Percentiles rank a stretch among this genome's conserved stretches.
Evolutionary conservation across 2,113 vertebrate species (phyloP).

Genomic region (Psittacara wagleri): DNA sequence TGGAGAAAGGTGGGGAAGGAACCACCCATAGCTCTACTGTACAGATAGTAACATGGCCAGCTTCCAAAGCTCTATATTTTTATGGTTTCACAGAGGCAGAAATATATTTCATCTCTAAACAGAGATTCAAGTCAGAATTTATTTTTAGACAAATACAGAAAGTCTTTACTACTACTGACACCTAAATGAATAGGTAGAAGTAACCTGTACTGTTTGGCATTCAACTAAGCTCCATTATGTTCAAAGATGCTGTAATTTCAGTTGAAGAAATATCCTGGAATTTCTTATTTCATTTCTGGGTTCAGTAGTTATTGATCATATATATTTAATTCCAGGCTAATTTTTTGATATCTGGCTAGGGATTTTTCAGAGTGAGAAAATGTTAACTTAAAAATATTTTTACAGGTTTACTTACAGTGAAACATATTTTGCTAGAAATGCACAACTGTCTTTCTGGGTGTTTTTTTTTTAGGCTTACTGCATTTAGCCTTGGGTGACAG

Average conservation of each 20-base stretch:
- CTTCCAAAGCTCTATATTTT: neutral
- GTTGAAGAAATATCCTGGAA: neutral
- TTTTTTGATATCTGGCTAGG: neutral
- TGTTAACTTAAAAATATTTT: neutral
- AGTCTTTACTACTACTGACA: neutral
- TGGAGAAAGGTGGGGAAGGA: neutral
- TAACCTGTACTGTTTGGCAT: neutral
- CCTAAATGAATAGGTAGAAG: neutral
- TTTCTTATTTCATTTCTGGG: neutral
- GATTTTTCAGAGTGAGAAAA: neutral
- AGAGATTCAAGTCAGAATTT: neutral
- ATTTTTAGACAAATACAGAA: neutral
- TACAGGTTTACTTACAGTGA: neutral
- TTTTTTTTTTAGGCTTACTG: neutral
- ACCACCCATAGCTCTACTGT: rapidly evolving
- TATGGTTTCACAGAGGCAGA: neutral
- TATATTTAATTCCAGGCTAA: neutral
- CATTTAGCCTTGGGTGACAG: neutral
- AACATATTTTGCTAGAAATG: neutral
- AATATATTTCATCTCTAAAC: neutral
- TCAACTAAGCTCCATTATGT: neutral
- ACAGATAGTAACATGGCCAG: rapidly evolving
- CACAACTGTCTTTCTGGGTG: neutral
- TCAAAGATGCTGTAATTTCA: neutral
- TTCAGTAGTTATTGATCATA: neutral